Evolutionary conservation across 1,140 invertebrate genomes (phyloP), one percentile per base, ranked within the genome.

Genomic region (Carcinoscorpius rotundicauda): DNA sequence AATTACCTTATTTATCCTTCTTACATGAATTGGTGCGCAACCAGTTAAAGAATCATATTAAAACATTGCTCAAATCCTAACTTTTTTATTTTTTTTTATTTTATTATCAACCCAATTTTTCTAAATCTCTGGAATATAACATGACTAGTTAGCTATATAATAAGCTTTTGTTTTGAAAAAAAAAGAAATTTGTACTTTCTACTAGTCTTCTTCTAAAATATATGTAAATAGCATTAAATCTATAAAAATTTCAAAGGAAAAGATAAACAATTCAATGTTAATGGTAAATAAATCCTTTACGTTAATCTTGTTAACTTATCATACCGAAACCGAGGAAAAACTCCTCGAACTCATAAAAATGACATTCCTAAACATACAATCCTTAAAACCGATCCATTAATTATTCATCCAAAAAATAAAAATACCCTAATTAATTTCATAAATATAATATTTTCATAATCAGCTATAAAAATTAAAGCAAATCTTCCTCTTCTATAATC

Each of bases 391-490:
- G n/a, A n/a, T n/a, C n/a, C n/a, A n/a, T n/a, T n/a, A n/a, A n/a
- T n/a, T n/a, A n/a, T n/a, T n/a, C n/a, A n/a, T n/a, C n/a, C n/a
- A n/a, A n/a, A n/a, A n/a, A n/a, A n/a, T n/a, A n/a, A n/a, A n/a
- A n/a, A n/a, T n/a, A n/a, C n/a, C n/a, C n/a, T n/a, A 75, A 83
- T 72, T 53, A 71, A 66, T 68, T 77, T 82, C 75, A 85, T 81
- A 82, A 86, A 84, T 76, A 86, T 77, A 81, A 87, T 84, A 75
- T 76, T 84, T 56, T 74, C 73, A 81, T 87, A 87, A 72, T 87
- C 84, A 53, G 79, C 77, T 75, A 87, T 80, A 83, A 87, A 87
- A 81, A 87, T 81, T 76, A 87, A 79, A 68, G 82, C 81, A 85
- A 87, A 87, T n/a, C 76, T 76, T 0, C 79, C 78, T 74, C 81